Evolutionary conservation across 2,113 vertebrate genomes (phyloP).

Genomic region (Mus pahari): DNA sequence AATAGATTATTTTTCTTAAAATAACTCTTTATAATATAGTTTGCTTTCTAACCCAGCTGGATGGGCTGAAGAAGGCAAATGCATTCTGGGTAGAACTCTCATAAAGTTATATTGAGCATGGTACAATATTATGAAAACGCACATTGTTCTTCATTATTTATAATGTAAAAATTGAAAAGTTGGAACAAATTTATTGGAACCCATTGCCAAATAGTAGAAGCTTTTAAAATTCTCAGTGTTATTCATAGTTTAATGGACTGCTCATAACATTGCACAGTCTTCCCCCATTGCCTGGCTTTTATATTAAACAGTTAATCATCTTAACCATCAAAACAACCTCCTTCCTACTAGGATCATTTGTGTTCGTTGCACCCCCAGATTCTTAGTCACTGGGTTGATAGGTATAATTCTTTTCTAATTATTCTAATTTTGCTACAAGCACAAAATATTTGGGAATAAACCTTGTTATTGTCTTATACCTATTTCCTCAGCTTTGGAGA

Average conservation of each 20-base stretch:
- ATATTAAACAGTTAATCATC: background rate
- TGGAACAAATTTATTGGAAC: conserved; percentile 46
- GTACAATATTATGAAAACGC: conserved; percentile 51
- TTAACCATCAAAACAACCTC: background rate
- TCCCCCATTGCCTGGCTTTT: background rate
- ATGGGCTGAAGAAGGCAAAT: conserved; percentile 46
- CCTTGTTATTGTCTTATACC: background rate
- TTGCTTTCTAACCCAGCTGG: conserved; percentile 52
- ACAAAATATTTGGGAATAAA: background rate
- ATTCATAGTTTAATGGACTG: conserved; percentile 5
- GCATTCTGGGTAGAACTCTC: conserved; percentile 50
- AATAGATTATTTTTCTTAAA: conserved; percentile 63
- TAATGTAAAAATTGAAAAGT: conserved; percentile 60
- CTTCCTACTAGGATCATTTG: background rate
- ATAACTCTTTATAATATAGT: conserved; percentile 57
- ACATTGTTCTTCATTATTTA: conserved; percentile 61
- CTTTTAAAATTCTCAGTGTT: background rate
- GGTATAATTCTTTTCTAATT: background rate
- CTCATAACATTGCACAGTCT: background rate
- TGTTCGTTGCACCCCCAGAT: background rate
- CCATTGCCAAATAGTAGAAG: background rate
- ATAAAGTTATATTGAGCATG: conserved; percentile 49
- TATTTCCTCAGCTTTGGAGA: background rate
- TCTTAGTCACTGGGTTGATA: background rate
- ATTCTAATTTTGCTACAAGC: background rate